phyloP scores from a whole-genome alignment of 1,140 invertebrate genomes.

The Nephila pilipes region DNA sequence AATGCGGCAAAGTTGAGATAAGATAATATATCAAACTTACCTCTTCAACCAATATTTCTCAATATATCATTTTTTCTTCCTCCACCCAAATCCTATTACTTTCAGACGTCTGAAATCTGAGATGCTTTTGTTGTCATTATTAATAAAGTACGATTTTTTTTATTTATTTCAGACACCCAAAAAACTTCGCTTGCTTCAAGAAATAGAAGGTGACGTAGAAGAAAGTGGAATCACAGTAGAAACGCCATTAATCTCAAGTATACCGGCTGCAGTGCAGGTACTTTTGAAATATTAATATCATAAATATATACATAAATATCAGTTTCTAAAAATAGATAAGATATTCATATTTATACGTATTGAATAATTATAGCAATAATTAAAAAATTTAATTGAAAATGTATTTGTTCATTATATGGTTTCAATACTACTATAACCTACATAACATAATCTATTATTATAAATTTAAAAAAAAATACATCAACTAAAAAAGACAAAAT shows the following conservation, averaged over 20 bases:
- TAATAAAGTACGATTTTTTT: not conserved
- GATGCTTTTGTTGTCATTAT: slow-evolving; percentile 27
- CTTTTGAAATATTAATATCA: no score
- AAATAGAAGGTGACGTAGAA: slow-evolving; percentile 70
- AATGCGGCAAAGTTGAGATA: not conserved
- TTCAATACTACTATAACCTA: no score
- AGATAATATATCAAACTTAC: not conserved
- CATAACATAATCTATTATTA: no score
- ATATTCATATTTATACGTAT: no score
- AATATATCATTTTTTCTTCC: not conserved
- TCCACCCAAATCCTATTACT: not conserved
- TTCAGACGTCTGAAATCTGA: not conserved
- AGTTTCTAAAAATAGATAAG: no score
- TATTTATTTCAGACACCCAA: slow-evolving; percentile 66
- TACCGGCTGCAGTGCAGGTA: slow-evolving; percentile 67
- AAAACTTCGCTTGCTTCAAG: slow-evolving; percentile 70
- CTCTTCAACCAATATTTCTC: not conserved
- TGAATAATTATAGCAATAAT: no score
- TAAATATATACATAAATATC: no score
- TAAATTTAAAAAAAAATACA: no score
- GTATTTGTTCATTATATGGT: no score
- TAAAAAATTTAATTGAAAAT: no score
- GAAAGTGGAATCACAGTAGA: slow-evolving; percentile 73
- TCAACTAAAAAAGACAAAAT: no score
- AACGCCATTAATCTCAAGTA: slow-evolving; percentile 74